phyloP scores from a whole-genome alignment of 2,113 vertebrate species.

The Gnathonemus echidnorhynchus region DNA sequence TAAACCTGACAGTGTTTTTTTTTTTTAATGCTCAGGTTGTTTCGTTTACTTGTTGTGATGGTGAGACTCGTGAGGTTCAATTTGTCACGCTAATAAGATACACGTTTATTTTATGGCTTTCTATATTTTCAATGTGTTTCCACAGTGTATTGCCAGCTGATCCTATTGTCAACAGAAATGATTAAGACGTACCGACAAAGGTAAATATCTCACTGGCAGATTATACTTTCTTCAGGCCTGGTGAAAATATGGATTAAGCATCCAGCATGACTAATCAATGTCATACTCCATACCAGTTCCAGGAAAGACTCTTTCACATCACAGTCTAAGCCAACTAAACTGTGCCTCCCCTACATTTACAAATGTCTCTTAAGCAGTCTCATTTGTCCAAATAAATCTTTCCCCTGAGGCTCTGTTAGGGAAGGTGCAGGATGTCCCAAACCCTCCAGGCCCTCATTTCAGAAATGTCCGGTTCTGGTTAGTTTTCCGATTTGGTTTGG shows the following conservation, averaged over 20 bases:
- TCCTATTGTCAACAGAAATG: neutral
- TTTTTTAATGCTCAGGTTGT: neutral
- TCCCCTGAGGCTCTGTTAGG: neutral
- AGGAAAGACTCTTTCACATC: neutral
- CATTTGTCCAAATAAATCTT: constrained; percentile 13
- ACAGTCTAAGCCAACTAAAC: neutral
- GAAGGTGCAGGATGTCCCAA: neutral
- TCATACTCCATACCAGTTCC: neutral
- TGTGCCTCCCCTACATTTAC: neutral
- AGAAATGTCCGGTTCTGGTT: neutral
- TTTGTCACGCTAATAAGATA: neutral
- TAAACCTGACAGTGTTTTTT: neutral
- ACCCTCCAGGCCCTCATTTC: neutral
- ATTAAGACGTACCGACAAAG: neutral
- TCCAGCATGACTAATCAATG: constrained; percentile 4
- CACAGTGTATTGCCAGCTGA: neutral
- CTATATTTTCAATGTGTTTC: neutral
- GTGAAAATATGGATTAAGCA: constrained; percentile 1
- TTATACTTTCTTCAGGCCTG: neutral
- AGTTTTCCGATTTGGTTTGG: neutral
- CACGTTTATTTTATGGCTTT: neutral
- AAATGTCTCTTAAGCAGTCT: neutral
- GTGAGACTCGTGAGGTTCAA: neutral
- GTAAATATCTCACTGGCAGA: constrained; percentile 1
- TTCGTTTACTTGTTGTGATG: neutral